phyloP scores from a whole-genome alignment of 1,140 invertebrate species.

The Aphis gossypii region DNA sequence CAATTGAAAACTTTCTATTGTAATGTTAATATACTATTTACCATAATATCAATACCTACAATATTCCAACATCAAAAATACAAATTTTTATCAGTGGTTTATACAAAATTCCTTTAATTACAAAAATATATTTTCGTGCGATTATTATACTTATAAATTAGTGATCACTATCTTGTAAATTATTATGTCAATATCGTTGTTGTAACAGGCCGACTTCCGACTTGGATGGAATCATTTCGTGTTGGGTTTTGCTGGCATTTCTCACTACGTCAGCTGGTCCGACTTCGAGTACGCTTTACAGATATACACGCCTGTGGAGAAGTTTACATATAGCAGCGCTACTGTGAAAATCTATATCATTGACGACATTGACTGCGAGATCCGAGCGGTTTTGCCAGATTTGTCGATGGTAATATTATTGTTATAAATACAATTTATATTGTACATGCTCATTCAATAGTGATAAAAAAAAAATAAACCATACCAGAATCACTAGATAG shows the following conservation, averaged over 20 bases:
- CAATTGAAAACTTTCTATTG: not conserved
- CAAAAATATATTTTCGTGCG: too few species aligned
- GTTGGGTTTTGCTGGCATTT: constrained; percentile 72
- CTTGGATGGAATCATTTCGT: constrained; percentile 77
- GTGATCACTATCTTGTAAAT: not conserved
- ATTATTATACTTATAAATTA: not conserved
- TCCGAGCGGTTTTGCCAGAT: constrained; percentile 64
- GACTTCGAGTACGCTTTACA: constrained; percentile 80
- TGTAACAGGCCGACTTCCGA: constrained; percentile 72
- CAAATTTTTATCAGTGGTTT: not conserved
- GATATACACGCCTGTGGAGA: constrained; percentile 76
- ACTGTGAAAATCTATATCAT: constrained; percentile 73
- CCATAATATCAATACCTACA: not conserved
- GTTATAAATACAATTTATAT: too few species aligned
- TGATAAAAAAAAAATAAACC: not conserved
- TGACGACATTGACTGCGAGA: constrained; percentile 73
- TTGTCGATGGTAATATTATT: constrained; percentile 31
- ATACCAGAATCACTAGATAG: not conserved
- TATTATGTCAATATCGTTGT: not conserved
- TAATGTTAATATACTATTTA: not conserved
- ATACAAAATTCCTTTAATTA: not conserved
- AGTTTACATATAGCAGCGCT: constrained; percentile 76
- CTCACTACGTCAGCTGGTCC: constrained; percentile 60
- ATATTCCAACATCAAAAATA: not conserved
- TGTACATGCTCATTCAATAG: too few species aligned